A percentile compares a stretch with the other conserved stretches of the same genome.
phyloP scores from a whole-genome alignment of 2,888 invertebrate species.

The Rhagophthalmus giganteus region DNA sequence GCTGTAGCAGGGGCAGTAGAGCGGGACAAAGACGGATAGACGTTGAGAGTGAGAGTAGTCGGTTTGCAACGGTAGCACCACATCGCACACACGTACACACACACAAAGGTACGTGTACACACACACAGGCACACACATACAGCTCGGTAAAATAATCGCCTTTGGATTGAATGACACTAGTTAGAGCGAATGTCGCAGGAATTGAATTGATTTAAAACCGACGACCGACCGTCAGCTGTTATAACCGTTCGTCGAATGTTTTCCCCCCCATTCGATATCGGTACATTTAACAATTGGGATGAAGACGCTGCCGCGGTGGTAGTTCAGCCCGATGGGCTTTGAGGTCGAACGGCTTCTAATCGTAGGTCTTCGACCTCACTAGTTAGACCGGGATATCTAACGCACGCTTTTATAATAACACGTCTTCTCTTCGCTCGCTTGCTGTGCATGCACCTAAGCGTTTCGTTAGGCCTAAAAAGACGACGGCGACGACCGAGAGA shows the following conservation, averaged over 20 bases:
- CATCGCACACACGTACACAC: conserved; percentile 12
- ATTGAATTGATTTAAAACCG: conserved; percentile 26
- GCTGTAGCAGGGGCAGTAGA: conserved; percentile 28
- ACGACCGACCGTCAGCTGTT: conserved; percentile 19
- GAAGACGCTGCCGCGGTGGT: background rate
- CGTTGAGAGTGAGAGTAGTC: conserved; percentile 28
- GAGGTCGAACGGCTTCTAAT: conserved; percentile 19
- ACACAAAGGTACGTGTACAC: too few relatives aligned
- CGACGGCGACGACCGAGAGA: conserved; percentile 1
- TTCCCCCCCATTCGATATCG: conserved; percentile 2
- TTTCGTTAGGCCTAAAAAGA: conserved; percentile 10
- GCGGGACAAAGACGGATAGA: conserved; percentile 22
- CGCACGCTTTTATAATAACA: conserved; percentile 14
- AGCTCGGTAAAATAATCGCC: conserved; percentile 27
- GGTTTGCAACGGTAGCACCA: conserved; percentile 20
- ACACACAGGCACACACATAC: conserved; percentile 8
- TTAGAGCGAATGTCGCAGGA: conserved; percentile 27
- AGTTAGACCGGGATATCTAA: conserved; percentile 19
- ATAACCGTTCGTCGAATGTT: conserved; percentile 26
- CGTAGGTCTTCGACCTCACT: conserved; percentile 21
- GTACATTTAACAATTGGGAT: background rate
- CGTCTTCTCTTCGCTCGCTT: too few relatives aligned
- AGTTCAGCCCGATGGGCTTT: conserved; percentile 3
- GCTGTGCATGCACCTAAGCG: conserved; percentile 11
- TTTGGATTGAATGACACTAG: conserved; percentile 25